Evolutionary conservation across 2,797 vertebrate genomes (phyloP).

Genomic region (Muscicapa striata): DNA sequence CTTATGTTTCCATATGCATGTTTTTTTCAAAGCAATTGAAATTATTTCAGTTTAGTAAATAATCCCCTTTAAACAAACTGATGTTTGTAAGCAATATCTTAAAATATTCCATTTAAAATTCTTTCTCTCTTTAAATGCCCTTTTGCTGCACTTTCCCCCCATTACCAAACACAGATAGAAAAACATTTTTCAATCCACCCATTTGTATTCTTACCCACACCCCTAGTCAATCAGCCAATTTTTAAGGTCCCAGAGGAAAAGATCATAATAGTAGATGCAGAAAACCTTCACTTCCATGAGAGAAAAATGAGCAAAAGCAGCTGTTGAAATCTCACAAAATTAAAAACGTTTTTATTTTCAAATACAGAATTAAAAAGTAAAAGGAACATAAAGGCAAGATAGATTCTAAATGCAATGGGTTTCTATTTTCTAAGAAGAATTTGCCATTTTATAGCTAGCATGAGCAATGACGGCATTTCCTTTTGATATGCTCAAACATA

Average conservation of each 20-base stretch:
- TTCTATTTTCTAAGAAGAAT: neutral
- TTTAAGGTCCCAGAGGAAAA: slow-evolving; percentile 1
- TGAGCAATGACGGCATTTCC: neutral
- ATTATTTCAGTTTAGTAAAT: neutral
- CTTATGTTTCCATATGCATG: neutral
- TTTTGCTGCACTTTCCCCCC: slow-evolving; percentile 33
- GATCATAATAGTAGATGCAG: neutral
- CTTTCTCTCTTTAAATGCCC: slow-evolving; percentile 1
- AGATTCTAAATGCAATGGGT: slow-evolving; percentile 1
- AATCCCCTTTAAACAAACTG: neutral
- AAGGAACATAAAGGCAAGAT: neutral
- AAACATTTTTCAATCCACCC: neutral
- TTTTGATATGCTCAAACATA: neutral
- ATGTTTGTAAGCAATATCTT: neutral
- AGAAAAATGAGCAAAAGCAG: slow-evolving; percentile 14
- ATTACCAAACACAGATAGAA: neutral
- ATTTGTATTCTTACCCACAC: neutral
- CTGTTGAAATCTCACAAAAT: neutral
- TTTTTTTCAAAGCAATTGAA: neutral
- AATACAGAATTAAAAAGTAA: neutral
- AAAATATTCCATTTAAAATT: neutral
- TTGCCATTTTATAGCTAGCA: neutral
- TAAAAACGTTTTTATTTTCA: neutral
- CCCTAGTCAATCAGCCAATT: neutral
- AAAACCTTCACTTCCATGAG: neutral